These are phyloP conservation scores for Aldabrachelys gigantea DNA, from an alignment of 2,113 vertebrate species.

Conservation along the genomic window DNA sequence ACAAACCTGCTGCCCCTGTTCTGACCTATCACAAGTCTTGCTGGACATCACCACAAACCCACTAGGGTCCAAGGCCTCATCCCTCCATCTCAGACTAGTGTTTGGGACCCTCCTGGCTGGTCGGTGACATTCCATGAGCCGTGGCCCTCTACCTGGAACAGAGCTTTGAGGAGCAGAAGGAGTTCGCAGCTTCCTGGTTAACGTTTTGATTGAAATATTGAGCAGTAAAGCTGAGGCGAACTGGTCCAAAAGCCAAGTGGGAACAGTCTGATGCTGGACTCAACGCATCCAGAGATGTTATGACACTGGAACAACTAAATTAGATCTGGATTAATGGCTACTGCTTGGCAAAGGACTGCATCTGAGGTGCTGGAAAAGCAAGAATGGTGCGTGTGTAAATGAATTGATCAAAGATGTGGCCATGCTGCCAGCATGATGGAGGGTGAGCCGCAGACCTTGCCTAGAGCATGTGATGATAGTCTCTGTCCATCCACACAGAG, in stretches of 20 bases:
- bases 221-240: neutral
- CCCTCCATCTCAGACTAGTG: neutral
- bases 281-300: neutral
- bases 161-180: neutral
- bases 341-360: neutral
- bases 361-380: neutral
- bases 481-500: neutral
- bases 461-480: neutral
- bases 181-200: neutral
- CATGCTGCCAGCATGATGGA: neutral
- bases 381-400: neutral
- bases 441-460: neutral
- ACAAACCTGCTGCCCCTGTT: too few species aligned
- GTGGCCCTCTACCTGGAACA: neutral
- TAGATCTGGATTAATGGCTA: neutral
- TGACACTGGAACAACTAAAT: neutral
- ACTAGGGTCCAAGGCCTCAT: neutral
- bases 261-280: neutral
- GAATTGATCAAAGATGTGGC: neutral
- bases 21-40: neutral
- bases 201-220: neutral
- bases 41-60: neutral
- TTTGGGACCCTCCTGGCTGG: neutral
- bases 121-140: neutral
- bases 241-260: neutral